These are phyloP conservation scores for Myotis pilosus DNA, from an alignment of 2,797 vertebrate genomes.

Conservation along the genomic window DNA sequence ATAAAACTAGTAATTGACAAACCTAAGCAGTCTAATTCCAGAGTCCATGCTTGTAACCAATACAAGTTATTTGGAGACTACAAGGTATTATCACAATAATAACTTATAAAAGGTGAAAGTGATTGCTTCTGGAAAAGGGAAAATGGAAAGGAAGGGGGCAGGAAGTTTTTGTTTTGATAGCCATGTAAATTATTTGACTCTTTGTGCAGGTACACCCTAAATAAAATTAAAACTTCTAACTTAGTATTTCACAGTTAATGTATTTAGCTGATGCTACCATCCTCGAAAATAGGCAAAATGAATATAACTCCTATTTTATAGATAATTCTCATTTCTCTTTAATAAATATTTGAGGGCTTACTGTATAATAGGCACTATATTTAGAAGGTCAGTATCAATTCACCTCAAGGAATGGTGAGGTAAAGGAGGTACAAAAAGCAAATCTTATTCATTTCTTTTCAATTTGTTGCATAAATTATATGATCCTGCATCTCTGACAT, in stretches of 20 bases:
- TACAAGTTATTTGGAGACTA: neutral
- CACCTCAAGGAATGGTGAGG: slow-evolving; percentile 24
- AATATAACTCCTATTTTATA: slow-evolving; percentile 2
- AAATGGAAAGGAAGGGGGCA: neutral
- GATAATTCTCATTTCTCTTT: neutral
- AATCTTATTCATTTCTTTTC: slow-evolving; percentile 32
- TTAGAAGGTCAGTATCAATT: slow-evolving; percentile 10
- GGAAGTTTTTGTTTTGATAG: neutral
- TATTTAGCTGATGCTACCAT: slow-evolving; percentile 30
- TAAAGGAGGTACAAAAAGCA: neutral
- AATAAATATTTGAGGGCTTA: slow-evolving; percentile 13
- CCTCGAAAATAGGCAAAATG: neutral
- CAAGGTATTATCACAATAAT: neutral
- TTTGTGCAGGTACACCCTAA: neutral
- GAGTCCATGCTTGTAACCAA: neutral
- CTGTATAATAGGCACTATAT: neutral
- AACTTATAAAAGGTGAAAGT: neutral
- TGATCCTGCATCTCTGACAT: neutral
- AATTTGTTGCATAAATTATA: slow-evolving; percentile 13
- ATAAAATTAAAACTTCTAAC: slow-evolving; percentile 9
- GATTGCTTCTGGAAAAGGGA: neutral
- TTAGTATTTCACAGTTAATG: slow-evolving; percentile 21
- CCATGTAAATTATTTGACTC: neutral
- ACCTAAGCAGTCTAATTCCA: neutral
- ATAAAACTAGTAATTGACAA: slow-evolving; percentile 24